Conservation (phyloP, 2,113 vertebrate species). For the Petrocephalus zakoni region DNA sequence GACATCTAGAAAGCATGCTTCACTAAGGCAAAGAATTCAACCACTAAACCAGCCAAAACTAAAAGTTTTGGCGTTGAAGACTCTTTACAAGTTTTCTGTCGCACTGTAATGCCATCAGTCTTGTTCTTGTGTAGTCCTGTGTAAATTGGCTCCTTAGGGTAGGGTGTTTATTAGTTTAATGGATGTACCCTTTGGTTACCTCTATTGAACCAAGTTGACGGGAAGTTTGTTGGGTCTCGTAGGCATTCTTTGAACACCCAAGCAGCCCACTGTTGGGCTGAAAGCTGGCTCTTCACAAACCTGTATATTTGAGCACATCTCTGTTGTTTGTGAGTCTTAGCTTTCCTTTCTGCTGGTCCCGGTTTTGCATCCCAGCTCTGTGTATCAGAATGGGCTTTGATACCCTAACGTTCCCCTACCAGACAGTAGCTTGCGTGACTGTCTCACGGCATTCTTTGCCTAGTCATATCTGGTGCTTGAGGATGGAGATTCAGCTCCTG, state of each 20-base stretch:
- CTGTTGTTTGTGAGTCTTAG: background rate
- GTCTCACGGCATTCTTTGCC: background rate
- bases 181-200: background rate
- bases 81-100: background rate
- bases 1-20: background rate
- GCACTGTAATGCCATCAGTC: background rate
- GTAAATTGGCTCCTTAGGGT: background rate
- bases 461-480: background rate
- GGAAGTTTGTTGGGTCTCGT: background rate
- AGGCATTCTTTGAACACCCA: background rate
- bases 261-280: background rate
- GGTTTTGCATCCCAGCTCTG: background rate
- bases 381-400: background rate
- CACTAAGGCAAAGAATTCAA: background rate
- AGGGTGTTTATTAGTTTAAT: background rate
- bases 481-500: background rate
- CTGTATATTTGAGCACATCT: background rate
- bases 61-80: background rate
- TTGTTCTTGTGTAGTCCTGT: background rate
- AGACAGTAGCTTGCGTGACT: background rate
- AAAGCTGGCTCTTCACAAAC: background rate
- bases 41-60: background rate
- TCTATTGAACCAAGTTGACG: background rate
- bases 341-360: background rate
- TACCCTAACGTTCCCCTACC: background rate